Base-by-base conservation (phyloP, 1,140 invertebrate genomes). In the Macrostomum lignano region DNA sequence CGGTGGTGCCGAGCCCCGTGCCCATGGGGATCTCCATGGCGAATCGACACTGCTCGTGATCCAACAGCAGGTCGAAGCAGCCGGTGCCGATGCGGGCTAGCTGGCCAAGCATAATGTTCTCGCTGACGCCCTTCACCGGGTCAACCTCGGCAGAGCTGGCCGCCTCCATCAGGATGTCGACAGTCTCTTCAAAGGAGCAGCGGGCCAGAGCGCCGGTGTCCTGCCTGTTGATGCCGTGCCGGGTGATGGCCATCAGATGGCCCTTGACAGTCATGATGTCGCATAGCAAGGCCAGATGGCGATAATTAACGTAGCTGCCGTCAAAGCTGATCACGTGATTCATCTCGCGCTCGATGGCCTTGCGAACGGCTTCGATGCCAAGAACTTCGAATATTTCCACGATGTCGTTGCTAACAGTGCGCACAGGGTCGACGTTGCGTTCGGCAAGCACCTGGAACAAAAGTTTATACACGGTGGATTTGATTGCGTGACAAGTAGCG, bases 231-330 rank as follows among this genome's bases (percentile, higher is more conserved):
- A 99, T 96, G 47, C 91, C 91, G 62, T 99, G 91, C 67, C 91
- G 77, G 26, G 91, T 98, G 46, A 99, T 99, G 39, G 91, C 88
- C 91, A 99, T 99, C 44, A 98, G 65, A 63, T 98, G 86, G 54
- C 91, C 91, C 61, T 96, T 98, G 10, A 84, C 82, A 6, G 91
- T 98, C 88, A 98, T 98, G 0, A 96, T 84, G 55, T 99, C 91
- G 64, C 91, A 99, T 48, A 99, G 68, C 51, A 98, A 67, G 6
- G 91, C 84, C 52, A 99, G 67, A 64, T 99, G 91, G 19, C 91
- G 73, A 54, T 98, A 98, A 64, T 98, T 99, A 45, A 99, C 91
- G 61, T 99, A 99, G 17, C 94, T 69, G 47, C 91, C 91, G 46
- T 99, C 94, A 62, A 99, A 99, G 48, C 84, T 79, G 46, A 99